Evolutionary conservation across 2,888 invertebrate genomes (phyloP).

Genomic region (Physocephala rufipes): DNA sequence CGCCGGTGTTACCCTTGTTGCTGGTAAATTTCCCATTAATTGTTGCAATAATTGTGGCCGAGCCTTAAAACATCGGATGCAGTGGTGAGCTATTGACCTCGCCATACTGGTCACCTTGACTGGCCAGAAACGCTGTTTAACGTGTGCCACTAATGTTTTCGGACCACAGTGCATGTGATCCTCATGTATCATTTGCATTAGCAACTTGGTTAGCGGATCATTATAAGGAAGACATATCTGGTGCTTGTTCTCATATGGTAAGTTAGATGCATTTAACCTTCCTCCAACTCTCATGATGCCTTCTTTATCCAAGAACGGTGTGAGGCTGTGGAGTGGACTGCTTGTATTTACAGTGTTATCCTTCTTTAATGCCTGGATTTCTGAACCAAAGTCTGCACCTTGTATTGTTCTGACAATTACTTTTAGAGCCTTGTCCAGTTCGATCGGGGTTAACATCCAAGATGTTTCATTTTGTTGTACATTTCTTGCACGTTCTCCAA

Average conservation of each 20-base stretch:
- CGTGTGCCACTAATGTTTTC: no score
- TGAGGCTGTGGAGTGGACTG: slow-evolving; percentile 26
- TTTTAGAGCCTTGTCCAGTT: no score
- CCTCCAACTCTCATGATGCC: background rate
- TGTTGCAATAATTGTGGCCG: background rate
- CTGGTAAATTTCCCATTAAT: background rate
- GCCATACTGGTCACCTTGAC: slow-evolving; percentile 1
- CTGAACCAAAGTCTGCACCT: no score
- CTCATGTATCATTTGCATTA: slow-evolving; percentile 1
- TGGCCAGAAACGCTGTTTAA: slow-evolving; percentile 1
- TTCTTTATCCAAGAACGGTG: background rate
- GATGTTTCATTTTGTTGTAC: no score
- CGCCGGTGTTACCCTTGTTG: slow-evolving; percentile 26
- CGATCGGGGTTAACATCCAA: no score
- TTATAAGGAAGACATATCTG: background rate
- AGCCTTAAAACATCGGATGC: background rate
- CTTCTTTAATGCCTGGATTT: no score
- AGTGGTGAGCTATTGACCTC: background rate
- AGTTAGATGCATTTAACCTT: slow-evolving; percentile 7
- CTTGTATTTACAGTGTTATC: no score
- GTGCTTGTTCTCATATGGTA: slow-evolving; percentile 1
- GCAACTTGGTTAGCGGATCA: background rate
- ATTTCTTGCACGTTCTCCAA: no score
- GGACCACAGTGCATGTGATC: background rate
- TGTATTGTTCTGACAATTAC: no score